phyloP scores from a whole-genome alignment of 2,113 vertebrate species.

The Hoplias malabaricus region DNA sequence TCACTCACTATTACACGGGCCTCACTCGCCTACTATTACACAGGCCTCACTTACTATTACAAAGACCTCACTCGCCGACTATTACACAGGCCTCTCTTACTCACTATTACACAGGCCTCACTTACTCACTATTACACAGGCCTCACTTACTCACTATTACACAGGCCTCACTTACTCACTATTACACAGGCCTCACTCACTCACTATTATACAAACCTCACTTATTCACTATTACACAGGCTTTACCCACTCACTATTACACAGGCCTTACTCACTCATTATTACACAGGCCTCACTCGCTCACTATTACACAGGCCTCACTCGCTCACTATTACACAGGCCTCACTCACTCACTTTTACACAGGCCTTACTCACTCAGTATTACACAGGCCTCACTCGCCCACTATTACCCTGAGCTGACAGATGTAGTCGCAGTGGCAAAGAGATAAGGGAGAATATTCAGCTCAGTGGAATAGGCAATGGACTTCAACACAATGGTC shows the following conservation, averaged over 20 bases:
- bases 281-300: constrained; percentile 3
- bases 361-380: too few relatives aligned
- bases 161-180: too few relatives aligned
- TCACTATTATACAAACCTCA: too few relatives aligned
- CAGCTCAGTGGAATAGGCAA: constrained; percentile 25
- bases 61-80: too few relatives aligned
- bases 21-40: constrained; percentile 9
- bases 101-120: constrained; percentile 25
- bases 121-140: too few relatives aligned
- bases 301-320: constrained; percentile 25
- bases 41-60: too few relatives aligned
- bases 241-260: constrained; percentile 14
- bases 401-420: constrained; percentile 30
- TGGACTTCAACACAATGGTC: not conserved
- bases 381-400: constrained; percentile 3
- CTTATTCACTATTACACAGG: too few relatives aligned
- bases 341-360: constrained; percentile 15
- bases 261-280: too few relatives aligned
- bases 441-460: constrained; percentile 45
- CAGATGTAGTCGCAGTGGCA: constrained; percentile 18
- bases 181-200: constrained; percentile 3
- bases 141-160: constrained; percentile 15
- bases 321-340: too few relatives aligned
- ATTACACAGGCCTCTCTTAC: constrained; percentile 2
- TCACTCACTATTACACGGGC: too few relatives aligned